A percentile compares a stretch with the other conserved stretches of the same genome.
Conservation (phyloP, 2,888 invertebrate species). For the Drosophila rubida region DNA sequence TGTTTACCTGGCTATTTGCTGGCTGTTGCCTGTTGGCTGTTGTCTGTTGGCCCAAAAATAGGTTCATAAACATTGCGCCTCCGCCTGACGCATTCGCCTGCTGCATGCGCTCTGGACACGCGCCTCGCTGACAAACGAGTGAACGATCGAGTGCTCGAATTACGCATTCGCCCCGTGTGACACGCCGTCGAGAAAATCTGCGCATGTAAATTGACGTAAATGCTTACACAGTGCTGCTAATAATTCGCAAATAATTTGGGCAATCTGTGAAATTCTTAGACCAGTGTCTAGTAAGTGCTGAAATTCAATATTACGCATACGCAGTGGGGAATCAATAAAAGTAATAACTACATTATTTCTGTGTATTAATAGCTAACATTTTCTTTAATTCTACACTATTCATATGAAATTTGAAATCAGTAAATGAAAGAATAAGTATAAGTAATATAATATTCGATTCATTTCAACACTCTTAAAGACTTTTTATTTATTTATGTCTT, state of each 20-base stretch:
- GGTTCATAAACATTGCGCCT: constrained; percentile 58
- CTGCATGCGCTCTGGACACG: constrained; percentile 61
- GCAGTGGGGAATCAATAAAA: neutral
- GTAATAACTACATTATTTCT: too few species aligned
- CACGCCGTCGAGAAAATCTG: neutral
- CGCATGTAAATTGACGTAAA: constrained; percentile 9
- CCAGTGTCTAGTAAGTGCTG: neutral
- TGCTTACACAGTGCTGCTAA: neutral
- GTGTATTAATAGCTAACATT: too few species aligned
- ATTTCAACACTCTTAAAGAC: too few species aligned
- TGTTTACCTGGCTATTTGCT: constrained; percentile 35
- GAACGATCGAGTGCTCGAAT: constrained; percentile 31
- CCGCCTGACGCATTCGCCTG: constrained; percentile 61
- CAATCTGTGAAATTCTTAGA: neutral
- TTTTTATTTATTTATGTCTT: too few species aligned
- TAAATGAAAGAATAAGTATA: too few species aligned
- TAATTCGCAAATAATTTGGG: neutral
- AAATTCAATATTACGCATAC: constrained; percentile 23
- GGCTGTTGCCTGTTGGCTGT: too few species aligned
- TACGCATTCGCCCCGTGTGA: constrained; percentile 64
- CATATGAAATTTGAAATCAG: too few species aligned
- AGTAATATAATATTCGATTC: too few species aligned
- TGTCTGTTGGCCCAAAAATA: constrained; percentile 51
- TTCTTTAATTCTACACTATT: too few species aligned
- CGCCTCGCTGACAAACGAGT: constrained; percentile 23